Conservation (phyloP, 2,888 invertebrate genomes). For the Chrysolina haemoptera region DNA sequence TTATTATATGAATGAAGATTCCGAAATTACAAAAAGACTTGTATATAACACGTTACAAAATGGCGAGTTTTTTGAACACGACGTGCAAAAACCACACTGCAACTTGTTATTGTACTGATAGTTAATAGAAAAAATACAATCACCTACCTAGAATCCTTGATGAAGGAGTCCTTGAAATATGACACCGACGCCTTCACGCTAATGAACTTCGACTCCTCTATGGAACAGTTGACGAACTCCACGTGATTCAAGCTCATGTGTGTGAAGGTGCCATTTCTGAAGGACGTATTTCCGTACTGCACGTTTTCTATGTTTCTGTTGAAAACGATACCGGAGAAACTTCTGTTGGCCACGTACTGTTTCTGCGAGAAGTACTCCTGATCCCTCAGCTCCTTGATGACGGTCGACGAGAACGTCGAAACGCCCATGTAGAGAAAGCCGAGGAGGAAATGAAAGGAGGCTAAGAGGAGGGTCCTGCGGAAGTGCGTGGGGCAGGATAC, state of each 20-base stretch:
- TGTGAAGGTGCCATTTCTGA: slow-evolving; percentile 77
- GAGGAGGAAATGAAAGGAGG: slow-evolving; percentile 74
- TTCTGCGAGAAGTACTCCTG: slow-evolving; percentile 62
- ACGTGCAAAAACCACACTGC: no score
- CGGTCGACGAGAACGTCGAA: slow-evolving; percentile 72
- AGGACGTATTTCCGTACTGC: slow-evolving; percentile 75
- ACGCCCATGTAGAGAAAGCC: slow-evolving; percentile 72
- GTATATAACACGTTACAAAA: no score
- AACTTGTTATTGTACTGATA: no score
- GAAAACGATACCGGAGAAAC: slow-evolving; percentile 68
- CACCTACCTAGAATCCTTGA: slow-evolving; percentile 76
- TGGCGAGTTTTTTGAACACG: no score
- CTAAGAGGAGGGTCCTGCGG: slow-evolving; percentile 76
- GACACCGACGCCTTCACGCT: slow-evolving; percentile 82
- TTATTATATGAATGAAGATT: no score
- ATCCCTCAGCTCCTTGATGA: slow-evolving; percentile 70
- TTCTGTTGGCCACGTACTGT: slow-evolving; percentile 58
- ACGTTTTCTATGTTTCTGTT: slow-evolving; percentile 78
- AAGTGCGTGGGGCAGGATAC: slow-evolving; percentile 77
- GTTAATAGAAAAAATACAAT: background rate
- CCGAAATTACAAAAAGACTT: no score
- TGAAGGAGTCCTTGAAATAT: slow-evolving; percentile 75
- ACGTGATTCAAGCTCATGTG: slow-evolving; percentile 82
- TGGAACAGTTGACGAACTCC: slow-evolving; percentile 79
- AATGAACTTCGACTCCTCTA: slow-evolving; percentile 79